Evolutionary conservation across 2,113 vertebrate genomes (phyloP).

Genomic region (Proterorhinus semilunaris): DNA sequence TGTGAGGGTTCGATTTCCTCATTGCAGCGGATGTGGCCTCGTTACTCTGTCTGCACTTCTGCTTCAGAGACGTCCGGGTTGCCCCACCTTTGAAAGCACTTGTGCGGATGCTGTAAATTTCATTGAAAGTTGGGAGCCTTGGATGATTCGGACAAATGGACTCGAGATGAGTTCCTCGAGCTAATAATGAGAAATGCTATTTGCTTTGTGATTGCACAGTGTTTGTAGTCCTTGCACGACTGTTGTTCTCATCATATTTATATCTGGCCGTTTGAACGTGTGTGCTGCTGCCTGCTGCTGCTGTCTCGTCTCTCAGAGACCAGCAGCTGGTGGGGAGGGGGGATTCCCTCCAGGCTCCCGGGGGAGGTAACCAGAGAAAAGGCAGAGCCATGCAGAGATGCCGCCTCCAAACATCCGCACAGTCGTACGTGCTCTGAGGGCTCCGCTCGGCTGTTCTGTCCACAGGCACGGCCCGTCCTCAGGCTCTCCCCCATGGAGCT

Average conservation of each 20-base stretch:
- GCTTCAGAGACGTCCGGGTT: conserved; percentile 30
- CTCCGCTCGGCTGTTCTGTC: not conserved
- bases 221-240: not conserved
- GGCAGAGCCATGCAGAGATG: conserved; percentile 20
- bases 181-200: not conserved
- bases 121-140: not conserved
- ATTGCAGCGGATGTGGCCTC: conserved; percentile 65
- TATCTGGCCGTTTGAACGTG: not conserved
- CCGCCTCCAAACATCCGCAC: conserved; percentile 16
- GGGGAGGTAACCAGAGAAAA: conserved; percentile 59
- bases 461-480: not conserved
- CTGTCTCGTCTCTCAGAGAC: conserved; percentile 31
- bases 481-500: not conserved
- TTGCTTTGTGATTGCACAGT: not conserved
- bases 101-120: conserved; percentile 7
- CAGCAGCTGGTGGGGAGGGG: conserved; percentile 58
- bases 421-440: conserved; percentile 10
- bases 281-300: conserved; percentile 2
- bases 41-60: conserved; percentile 54
- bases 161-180: not conserved
- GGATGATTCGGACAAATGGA: not conserved
- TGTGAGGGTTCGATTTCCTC: conserved; percentile 45
- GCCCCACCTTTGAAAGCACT: conserved; percentile 9
- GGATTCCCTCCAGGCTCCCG: conserved; percentile 49
- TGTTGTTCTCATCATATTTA: conserved; percentile 11